These are phyloP conservation scores for Leptoteleia sp. DNA, from an alignment of 1,140 invertebrate genomes.

Conservation along the genomic window DNA sequence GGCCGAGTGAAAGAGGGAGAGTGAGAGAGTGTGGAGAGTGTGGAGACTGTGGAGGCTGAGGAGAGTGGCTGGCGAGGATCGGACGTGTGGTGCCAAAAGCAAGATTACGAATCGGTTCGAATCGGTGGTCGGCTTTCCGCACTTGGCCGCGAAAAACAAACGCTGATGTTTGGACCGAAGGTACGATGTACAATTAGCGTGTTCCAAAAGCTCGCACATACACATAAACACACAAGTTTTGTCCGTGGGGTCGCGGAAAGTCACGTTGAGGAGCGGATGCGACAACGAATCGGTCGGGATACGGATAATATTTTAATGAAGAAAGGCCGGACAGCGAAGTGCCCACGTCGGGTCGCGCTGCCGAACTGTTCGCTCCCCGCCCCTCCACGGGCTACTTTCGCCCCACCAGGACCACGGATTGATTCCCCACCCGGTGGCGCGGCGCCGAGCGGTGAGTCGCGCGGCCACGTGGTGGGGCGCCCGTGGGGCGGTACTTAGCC, in stretches of 20 bases:
- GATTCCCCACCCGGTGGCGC: constrained; percentile 28
- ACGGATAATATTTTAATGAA: constrained; percentile 80
- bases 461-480: too few relatives aligned
- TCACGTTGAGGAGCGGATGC: constrained; percentile 56
- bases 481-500: too few relatives aligned
- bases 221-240: constrained; percentile 33
- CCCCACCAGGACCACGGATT: constrained; percentile 44
- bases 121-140: constrained; percentile 1
- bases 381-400: constrained; percentile 71
- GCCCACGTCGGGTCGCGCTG: constrained; percentile 81
- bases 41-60: too few relatives aligned
- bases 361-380: constrained; percentile 80
- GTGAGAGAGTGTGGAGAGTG: too few relatives aligned
- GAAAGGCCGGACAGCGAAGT: constrained; percentile 81
- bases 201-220: constrained; percentile 36
- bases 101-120: background rate
- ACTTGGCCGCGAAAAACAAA: constrained; percentile 45
- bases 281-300: constrained; percentile 52
- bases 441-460: constrained; percentile 23
- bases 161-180: constrained; percentile 21
- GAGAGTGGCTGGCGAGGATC: background rate
- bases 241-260: constrained; percentile 56
- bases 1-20: too few relatives aligned
- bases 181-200: constrained; percentile 57
- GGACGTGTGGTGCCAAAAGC: background rate